A percentile compares a stretch with the other conserved stretches of the same genome.
Evolutionary conservation across 2,113 vertebrate species (phyloP).

Genomic region (Benitochromis conjunctus): DNA sequence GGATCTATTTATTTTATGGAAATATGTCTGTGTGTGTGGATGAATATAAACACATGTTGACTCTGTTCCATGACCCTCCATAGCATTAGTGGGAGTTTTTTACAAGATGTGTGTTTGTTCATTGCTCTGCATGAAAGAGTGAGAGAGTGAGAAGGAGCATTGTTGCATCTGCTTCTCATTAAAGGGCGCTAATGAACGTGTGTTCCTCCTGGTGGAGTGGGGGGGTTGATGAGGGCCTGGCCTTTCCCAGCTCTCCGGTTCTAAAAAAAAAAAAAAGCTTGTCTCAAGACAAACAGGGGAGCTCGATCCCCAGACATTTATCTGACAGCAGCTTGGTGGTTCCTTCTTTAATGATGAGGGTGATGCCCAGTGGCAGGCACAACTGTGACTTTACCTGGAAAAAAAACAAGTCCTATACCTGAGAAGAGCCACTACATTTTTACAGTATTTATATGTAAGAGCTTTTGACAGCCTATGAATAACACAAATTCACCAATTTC

Average conservation of each 20-base stretch:
- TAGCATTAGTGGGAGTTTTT: neutral
- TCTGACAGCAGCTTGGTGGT: constrained; percentile 47
- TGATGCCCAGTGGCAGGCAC: neutral
- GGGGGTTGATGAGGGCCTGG: constrained; percentile 37
- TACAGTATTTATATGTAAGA: neutral
- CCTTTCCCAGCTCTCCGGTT: constrained; percentile 36
- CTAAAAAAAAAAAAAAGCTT: constrained; percentile 15
- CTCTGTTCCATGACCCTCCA: neutral
- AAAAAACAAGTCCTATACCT: neutral
- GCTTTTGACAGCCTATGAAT: neutral
- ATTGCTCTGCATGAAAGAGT: constrained; percentile 12
- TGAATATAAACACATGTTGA: constrained; percentile 1
- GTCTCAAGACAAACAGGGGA: constrained; percentile 44
- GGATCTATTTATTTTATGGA: neutral
- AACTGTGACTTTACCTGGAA: neutral
- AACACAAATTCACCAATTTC: neutral
- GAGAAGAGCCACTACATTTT: neutral
- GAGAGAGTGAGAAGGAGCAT: constrained; percentile 30
- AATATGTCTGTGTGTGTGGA: neutral
- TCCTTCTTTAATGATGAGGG: constrained; percentile 52
- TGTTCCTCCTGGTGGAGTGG: constrained; percentile 68
- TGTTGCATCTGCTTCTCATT: constrained; percentile 77
- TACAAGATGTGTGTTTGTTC: neutral
- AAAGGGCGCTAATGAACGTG: constrained; percentile 75
- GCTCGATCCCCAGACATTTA: constrained; percentile 42